These are phyloP conservation scores for Platynereis dumerilii DNA, from an alignment of 2,888 invertebrate genomes.

Conservation along the genomic window DNA sequence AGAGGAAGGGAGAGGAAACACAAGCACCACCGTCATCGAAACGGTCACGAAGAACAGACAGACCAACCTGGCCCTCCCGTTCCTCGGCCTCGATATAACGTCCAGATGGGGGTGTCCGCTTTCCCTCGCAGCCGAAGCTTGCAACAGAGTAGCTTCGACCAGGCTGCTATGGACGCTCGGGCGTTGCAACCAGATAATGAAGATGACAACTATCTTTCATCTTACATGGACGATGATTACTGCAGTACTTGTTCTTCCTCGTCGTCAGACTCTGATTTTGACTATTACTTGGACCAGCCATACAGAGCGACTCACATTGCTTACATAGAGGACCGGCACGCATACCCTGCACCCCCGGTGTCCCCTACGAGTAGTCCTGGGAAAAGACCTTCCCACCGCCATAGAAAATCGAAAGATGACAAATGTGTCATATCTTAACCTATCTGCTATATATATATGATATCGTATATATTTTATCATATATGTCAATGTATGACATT, in stretches of 20 bases:
- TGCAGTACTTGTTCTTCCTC: conserved; percentile 80
- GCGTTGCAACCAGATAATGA: neutral
- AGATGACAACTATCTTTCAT: conserved; percentile 16
- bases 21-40: conserved; percentile 20
- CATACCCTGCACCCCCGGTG: neutral
- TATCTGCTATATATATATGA: neutral
- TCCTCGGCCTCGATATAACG: conserved; percentile 46
- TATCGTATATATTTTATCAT: too few species aligned
- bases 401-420: conserved; percentile 11
- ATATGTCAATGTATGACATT: too few species aligned
- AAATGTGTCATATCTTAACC: conserved; percentile 23
- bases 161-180: too few species aligned
- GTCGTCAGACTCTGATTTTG: conserved; percentile 76
- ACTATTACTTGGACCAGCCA: conserved; percentile 82
- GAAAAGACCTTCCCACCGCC: conserved; percentile 9
- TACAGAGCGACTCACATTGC: conserved; percentile 86
- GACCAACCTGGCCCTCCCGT: conserved; percentile 40
- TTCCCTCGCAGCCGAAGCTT: conserved; percentile 25
- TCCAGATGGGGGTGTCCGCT: conserved; percentile 37
- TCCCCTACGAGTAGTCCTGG: conserved; percentile 17
- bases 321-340: conserved; percentile 82
- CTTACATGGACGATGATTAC: conserved; percentile 73
- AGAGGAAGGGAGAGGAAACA: conserved; percentile 23
- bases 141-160: neutral
- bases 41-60: neutral